A percentile compares a stretch with the other conserved stretches of the same genome.
Conservation (phyloP, 2,888 invertebrate species). For the Diaperis boleti region DNA sequence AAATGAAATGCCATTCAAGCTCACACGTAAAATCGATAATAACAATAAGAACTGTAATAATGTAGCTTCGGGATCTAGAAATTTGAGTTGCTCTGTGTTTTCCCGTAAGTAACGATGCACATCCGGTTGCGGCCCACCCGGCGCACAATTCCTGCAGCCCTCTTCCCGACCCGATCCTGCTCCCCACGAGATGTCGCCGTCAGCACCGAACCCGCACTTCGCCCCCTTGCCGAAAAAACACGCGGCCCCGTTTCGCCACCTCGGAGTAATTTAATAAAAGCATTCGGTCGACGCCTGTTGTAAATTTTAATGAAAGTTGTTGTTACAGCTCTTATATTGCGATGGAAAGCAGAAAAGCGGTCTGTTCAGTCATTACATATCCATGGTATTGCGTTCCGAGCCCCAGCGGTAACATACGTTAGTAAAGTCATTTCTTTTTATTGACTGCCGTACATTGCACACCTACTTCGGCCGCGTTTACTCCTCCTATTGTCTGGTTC, state of each 20-base stretch:
- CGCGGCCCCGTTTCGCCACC: slow-evolving; percentile 22
- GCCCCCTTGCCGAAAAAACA: slow-evolving; percentile 20
- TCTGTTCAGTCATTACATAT: slow-evolving; percentile 51
- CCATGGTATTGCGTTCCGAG: slow-evolving; percentile 50
- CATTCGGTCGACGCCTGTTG: slow-evolving; percentile 34
- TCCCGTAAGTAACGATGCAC: no score
- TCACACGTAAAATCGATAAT: no score
- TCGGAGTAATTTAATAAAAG: slow-evolving; percentile 40
- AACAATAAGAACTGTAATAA: no score
- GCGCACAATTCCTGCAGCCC: no score
- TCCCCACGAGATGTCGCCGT: slow-evolving; percentile 8
- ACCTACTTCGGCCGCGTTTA: slow-evolving; percentile 50
- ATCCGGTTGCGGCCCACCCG: no score
- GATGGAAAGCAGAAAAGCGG: slow-evolving; percentile 45
- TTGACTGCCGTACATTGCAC: slow-evolving; percentile 59
- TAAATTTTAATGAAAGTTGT: slow-evolving; percentile 49
- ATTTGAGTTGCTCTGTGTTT: no score
- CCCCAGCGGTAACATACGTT: slow-evolving; percentile 59
- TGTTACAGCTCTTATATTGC: slow-evolving; percentile 45
- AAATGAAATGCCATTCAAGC: no score
- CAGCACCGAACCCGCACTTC: background rate
- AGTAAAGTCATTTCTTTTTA: slow-evolving; percentile 60
- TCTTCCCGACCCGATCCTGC: background rate
- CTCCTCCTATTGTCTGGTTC: slow-evolving; percentile 47
- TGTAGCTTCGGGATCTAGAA: no score